Evolutionary conservation across 2,888 invertebrate genomes (phyloP).

Genomic region (Aricia artaxerxes): DNA sequence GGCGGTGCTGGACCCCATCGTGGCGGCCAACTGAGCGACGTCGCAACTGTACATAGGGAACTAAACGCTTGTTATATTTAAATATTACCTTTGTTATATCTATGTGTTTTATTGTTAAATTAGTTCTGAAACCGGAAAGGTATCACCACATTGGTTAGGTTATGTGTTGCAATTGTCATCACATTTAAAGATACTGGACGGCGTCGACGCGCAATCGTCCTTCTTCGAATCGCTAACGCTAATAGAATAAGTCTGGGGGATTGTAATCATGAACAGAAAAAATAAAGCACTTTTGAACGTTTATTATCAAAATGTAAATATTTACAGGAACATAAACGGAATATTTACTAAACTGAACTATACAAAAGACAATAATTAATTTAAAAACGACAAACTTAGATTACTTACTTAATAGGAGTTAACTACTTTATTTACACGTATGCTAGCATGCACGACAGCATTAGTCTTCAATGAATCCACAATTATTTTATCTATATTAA

Average conservation of each 20-base stretch:
- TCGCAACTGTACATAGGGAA: constrained; percentile 40
- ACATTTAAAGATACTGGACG: too few relatives aligned
- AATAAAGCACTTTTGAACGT: not conserved
- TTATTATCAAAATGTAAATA: not conserved
- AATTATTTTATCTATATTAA: not conserved
- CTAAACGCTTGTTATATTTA: constrained; percentile 32
- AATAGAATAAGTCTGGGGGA: not conserved
- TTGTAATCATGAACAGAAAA: not conserved
- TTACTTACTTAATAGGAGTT: not conserved
- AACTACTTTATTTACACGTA: constrained; percentile 7
- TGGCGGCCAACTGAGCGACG: constrained; percentile 39
- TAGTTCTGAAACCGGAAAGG: too few relatives aligned
- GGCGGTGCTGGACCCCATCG: constrained; percentile 78
- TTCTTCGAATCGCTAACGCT: not conserved
- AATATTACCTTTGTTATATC: constrained; percentile 31
- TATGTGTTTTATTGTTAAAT: constrained; percentile 1
- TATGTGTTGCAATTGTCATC: too few relatives aligned
- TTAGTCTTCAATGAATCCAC: not conserved
- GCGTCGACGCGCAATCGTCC: too few relatives aligned
- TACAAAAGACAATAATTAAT: not conserved
- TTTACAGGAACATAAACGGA: not conserved
- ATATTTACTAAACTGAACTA: not conserved
- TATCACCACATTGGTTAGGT: too few relatives aligned
- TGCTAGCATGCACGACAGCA: not conserved
- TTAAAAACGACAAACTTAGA: not conserved